Conservation (phyloP, 2,113 vertebrate genomes). For the Heliornis fulica region DNA sequence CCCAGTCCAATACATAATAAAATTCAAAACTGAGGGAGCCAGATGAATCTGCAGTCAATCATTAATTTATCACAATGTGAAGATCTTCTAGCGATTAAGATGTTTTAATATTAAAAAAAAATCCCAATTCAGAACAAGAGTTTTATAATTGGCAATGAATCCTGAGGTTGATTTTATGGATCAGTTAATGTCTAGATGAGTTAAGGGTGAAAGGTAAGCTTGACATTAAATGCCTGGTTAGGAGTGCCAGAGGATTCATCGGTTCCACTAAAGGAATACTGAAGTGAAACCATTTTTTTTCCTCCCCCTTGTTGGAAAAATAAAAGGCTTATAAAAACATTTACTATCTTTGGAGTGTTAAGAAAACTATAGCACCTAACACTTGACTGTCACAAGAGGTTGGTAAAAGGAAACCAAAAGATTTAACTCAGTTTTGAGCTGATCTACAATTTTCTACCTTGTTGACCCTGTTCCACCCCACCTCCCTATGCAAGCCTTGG, state of each 20-base stretch:
- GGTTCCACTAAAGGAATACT: neutral
- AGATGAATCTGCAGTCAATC: neutral
- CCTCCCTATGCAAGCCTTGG: neutral
- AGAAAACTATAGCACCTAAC: conserved; percentile 34
- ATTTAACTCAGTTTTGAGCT: neutral
- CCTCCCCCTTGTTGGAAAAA: conserved; percentile 19
- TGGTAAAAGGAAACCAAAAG: neutral
- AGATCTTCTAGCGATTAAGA: conserved; percentile 35
- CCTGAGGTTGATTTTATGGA: conserved; percentile 58
- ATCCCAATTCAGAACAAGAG: conserved; percentile 11
- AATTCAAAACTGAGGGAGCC: neutral
- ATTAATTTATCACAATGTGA: conserved; percentile 17
- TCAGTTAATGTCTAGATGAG: conserved; percentile 59
- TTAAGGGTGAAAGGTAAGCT: conserved; percentile 61
- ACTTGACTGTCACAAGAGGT: conserved; percentile 3
- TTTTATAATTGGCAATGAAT: conserved; percentile 60
- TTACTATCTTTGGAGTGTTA: neutral
- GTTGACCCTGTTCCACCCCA: conserved; percentile 4
- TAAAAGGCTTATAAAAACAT: conserved; percentile 27
- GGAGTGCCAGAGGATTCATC: conserved; percentile 63
- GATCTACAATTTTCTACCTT: conserved; percentile 21
- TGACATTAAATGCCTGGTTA: conserved; percentile 66
- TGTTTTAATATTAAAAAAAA: conserved; percentile 19
- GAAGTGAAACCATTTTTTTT: neutral
- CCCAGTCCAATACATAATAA: neutral